phyloP scores from a whole-genome alignment of 2,888 invertebrate genomes.

The Coleophora flavipennella region DNA sequence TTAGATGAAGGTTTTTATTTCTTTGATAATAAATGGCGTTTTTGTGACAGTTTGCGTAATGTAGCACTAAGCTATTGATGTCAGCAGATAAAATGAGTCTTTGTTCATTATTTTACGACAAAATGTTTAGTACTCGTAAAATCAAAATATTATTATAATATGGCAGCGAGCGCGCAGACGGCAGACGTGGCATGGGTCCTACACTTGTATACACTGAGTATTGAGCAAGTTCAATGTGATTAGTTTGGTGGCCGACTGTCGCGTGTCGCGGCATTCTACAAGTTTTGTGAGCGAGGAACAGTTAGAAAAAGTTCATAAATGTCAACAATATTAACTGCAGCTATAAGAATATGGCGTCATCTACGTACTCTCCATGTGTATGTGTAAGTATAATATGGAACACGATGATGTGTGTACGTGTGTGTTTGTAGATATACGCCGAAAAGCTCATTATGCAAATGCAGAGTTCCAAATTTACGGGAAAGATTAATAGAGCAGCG shows the following conservation, averaged over 20 bases:
- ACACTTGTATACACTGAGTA: too few relatives aligned
- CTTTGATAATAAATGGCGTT: background rate
- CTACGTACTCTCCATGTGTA: conserved; percentile 4
- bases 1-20: background rate
- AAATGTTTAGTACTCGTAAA: conserved; percentile 7
- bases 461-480: conserved; percentile 2
- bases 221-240: too few relatives aligned
- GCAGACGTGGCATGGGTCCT: too few relatives aligned
- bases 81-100: conserved; percentile 7
- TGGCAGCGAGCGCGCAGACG: background rate
- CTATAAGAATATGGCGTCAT: conserved; percentile 5
- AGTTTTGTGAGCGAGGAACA: conserved; percentile 9
- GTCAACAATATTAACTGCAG: conserved; percentile 25
- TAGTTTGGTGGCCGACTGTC: background rate
- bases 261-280: conserved; percentile 7
- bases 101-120: conserved; percentile 9
- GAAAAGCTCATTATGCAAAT: conserved; percentile 16
- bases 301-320: conserved; percentile 27
- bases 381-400: background rate
- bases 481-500: conserved; percentile 9
- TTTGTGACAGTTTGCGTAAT: conserved; percentile 9
- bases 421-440: conserved; percentile 7
- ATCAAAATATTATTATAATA: conserved; percentile 9
- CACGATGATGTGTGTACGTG: background rate
- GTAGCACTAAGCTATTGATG: conserved; percentile 7